Conservation (phyloP, 2,888 invertebrate genomes). For the Cryptops parisi region DNA sequence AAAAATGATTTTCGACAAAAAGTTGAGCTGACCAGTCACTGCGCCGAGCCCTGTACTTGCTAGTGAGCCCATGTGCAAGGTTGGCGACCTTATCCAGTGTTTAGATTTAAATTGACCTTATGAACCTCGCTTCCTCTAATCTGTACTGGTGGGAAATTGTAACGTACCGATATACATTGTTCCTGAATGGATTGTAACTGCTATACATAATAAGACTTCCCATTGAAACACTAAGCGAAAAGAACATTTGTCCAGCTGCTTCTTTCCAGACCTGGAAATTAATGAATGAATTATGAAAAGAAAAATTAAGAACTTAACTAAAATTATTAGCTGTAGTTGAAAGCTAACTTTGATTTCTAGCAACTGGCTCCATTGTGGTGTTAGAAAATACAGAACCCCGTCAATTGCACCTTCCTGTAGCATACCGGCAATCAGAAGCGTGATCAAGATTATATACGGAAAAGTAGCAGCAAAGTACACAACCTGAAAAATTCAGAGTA, state of each 20-base stretch:
- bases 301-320: not conserved
- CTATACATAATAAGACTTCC: conserved; percentile 35
- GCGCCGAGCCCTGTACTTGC: no score
- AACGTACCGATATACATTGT: conserved; percentile 31
- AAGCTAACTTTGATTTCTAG: conserved; percentile 45
- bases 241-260: conserved; percentile 36
- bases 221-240: conserved; percentile 33
- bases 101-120: no score
- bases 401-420: conserved; percentile 53
- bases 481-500: conserved; percentile 9
- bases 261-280: conserved; percentile 33
- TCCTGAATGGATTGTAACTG: conserved; percentile 34
- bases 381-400: conserved; percentile 63
- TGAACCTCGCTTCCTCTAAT: no score
- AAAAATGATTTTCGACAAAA: no score
- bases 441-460: conserved; percentile 62
- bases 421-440: conserved; percentile 49
- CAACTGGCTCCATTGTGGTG: conserved; percentile 61
- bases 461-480: conserved; percentile 73
- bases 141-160: no score
- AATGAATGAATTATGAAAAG: conserved; percentile 8
- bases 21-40: no score
- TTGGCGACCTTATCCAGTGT: no score
- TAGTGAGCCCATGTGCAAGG: no score
- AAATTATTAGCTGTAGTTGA: not conserved